These are phyloP conservation scores for Globodera rostochiensis DNA, from an alignment of 1,140 invertebrate species.

Conservation along the genomic window DNA sequence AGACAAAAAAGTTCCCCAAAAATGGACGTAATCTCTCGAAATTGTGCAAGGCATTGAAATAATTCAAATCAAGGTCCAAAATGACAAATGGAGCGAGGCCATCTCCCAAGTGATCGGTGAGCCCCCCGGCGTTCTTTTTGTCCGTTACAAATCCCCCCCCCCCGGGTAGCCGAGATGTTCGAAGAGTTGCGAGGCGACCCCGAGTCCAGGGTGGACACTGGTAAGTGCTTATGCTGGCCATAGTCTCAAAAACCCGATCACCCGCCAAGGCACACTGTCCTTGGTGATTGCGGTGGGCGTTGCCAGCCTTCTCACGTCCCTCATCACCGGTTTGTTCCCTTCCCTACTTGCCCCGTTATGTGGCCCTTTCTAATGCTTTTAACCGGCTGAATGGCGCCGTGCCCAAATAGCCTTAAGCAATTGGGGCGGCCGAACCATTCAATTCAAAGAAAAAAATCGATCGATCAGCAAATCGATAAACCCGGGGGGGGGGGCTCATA, in stretches of 20 bases:
- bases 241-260: background rate
- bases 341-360: background rate
- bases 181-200: conserved; percentile 59
- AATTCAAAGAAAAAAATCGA: too few species aligned
- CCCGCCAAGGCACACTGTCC: conserved; percentile 48
- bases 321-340: conserved; percentile 56
- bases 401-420: too few species aligned
- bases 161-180: conserved; percentile 54
- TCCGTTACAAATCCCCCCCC: conserved; percentile 15
- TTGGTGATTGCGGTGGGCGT: conserved; percentile 60
- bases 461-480: too few species aligned
- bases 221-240: conserved; percentile 9
- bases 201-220: conserved; percentile 58
- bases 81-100: conserved; percentile 34
- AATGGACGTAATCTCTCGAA: too few species aligned
- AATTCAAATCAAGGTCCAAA: conserved; percentile 26
- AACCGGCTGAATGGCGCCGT: too few species aligned
- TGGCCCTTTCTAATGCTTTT: conserved; percentile 19
- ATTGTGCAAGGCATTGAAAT: too few species aligned
- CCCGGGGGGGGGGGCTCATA: too few species aligned
- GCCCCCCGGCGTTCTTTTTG: conserved; percentile 5
- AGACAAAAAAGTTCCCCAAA: too few species aligned
- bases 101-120: conserved; percentile 25
- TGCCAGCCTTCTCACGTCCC: conserved; percentile 55
- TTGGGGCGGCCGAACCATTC: too few species aligned